Evolutionary conservation across 2,113 vertebrate genomes (phyloP).

Genomic region (Erythrocercus mccallii): DNA sequence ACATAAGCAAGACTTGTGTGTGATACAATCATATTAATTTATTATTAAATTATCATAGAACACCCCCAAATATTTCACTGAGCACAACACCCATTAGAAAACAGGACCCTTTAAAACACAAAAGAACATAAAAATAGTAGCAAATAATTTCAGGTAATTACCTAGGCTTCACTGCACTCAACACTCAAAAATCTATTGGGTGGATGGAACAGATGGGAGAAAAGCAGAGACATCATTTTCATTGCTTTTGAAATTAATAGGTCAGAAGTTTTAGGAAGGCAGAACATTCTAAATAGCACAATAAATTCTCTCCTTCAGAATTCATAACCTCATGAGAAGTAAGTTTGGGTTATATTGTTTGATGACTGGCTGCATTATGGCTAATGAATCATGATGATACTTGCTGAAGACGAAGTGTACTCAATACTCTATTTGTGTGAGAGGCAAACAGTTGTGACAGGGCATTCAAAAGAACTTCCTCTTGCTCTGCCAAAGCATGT

Average conservation of each 20-base stretch:
- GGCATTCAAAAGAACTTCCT: neutral
- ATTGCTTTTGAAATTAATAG: neutral
- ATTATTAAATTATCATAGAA: neutral
- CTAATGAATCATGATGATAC: neutral
- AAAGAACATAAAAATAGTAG: neutral
- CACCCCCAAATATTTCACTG: neutral
- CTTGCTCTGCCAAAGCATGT: neutral
- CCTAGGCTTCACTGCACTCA: neutral
- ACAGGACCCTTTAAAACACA: neutral
- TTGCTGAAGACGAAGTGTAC: neutral
- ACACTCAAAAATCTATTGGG: neutral
- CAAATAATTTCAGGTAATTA: conserved; percentile 7
- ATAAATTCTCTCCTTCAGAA: neutral
- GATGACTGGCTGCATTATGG: neutral
- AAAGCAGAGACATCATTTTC: neutral
- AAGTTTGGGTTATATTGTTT: neutral
- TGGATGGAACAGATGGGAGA: conserved; percentile 13
- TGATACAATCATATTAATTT: neutral
- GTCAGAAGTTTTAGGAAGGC: neutral
- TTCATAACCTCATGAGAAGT: neutral
- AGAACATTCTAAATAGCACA: neutral
- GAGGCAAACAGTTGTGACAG: neutral
- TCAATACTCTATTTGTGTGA: neutral
- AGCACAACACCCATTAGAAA: neutral
- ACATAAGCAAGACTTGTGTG: neutral